phyloP scores from a whole-genome alignment of 2,113 vertebrate genomes.

The Triplophysa dalaica region DNA sequence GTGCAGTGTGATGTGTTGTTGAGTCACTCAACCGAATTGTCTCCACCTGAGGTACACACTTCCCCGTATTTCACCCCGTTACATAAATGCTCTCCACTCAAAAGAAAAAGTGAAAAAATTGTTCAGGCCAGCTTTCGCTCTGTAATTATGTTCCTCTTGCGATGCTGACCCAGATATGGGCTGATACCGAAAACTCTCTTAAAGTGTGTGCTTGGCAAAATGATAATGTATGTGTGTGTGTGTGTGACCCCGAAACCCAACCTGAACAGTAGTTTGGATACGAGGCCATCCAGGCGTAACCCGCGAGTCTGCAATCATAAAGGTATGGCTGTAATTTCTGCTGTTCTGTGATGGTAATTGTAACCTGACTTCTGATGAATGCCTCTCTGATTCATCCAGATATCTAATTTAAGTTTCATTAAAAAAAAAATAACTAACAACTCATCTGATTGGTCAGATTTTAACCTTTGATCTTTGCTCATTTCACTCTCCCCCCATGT shows the following conservation, averaged over 20 bases:
- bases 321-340: constrained; percentile 68
- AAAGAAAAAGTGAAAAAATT: constrained; percentile 36
- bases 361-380: constrained; percentile 56
- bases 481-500: constrained; percentile 29
- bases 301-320: constrained; percentile 67
- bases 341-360: constrained; percentile 69
- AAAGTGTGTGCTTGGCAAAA: background rate
- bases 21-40: constrained; percentile 5
- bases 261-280: constrained; percentile 34
- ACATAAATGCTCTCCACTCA: constrained; percentile 35
- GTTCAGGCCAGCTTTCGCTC: constrained; percentile 32
- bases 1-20: constrained; percentile 21
- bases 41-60: constrained; percentile 48
- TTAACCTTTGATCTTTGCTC: constrained; percentile 40
- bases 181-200: constrained; percentile 45
- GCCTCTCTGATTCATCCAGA: constrained; percentile 49
- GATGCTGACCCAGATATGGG: constrained; percentile 62
- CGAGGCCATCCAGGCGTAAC: constrained; percentile 53
- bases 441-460: constrained; percentile 46
- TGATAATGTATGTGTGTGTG: constrained; percentile 14
- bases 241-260: constrained; percentile 34
- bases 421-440: constrained; percentile 5
- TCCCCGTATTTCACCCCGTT: constrained; percentile 47
- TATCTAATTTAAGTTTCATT: constrained; percentile 37
- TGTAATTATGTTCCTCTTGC: constrained; percentile 52